Percentiles rank a stretch among this genome's conserved stretches.
Evolutionary conservation across 2,113 vertebrate species (phyloP).

Genomic region (Beaufortia kweichowensis): DNA sequence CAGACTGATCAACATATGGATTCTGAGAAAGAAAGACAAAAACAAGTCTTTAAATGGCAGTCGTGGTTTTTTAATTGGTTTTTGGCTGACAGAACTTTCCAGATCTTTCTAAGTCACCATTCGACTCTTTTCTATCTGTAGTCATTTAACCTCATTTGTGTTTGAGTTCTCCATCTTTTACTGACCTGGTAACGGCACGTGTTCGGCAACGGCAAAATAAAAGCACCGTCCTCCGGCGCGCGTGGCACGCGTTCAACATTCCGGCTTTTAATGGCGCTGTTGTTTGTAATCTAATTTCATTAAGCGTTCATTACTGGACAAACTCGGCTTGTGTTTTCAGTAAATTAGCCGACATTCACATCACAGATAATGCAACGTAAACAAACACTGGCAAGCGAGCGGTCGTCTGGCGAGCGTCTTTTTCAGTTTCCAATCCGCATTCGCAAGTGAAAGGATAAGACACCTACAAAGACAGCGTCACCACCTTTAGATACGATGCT

Average conservation of each 20-base stretch:
- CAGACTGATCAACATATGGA: background rate
- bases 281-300: constrained; percentile 49
- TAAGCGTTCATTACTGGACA: constrained; percentile 43
- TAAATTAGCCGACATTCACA: constrained; percentile 45
- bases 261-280: constrained; percentile 53
- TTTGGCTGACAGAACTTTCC: constrained; percentile 37
- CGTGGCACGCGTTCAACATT: constrained; percentile 66
- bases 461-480: background rate
- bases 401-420: background rate
- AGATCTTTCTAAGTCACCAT: constrained; percentile 7
- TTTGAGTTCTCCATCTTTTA: constrained; percentile 43
- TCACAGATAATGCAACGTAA: constrained; percentile 57
- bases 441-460: background rate
- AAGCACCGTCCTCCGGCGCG: constrained; percentile 52
- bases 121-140: constrained; percentile 35
- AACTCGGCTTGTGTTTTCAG: constrained; percentile 60
- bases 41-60: constrained; percentile 7
- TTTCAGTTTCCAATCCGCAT: background rate
- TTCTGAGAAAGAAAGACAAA: constrained; percentile 1
- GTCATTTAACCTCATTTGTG: constrained; percentile 60
- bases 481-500: background rate
- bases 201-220: constrained; percentile 59
- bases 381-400: constrained; percentile 63
- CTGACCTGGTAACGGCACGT: constrained; percentile 62
- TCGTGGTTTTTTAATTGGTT: background rate